Conservation (phyloP, 1,140 invertebrate genomes). For the Psix sp. region DNA sequence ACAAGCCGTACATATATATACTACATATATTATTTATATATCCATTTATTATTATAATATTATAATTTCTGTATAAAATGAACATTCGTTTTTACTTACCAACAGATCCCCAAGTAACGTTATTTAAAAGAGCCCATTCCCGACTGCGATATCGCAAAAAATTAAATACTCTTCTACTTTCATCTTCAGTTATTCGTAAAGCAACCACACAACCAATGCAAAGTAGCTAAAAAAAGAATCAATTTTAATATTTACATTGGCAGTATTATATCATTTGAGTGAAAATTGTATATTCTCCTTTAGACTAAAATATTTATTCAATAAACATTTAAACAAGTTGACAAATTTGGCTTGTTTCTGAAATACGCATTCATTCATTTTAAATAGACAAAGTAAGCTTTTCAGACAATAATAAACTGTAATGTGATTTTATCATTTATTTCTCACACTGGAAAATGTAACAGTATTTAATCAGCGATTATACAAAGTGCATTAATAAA, state of each 20-base stretch:
- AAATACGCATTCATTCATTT: background rate
- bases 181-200: slow-evolving; percentile 84
- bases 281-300: too few relatives aligned
- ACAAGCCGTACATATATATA: background rate
- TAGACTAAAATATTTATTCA: too few relatives aligned
- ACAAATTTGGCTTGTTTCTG: too few relatives aligned
- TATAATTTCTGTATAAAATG: too few relatives aligned
- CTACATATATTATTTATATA: background rate
- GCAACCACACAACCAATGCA: slow-evolving; percentile 82
- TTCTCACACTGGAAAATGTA: background rate
- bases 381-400: too few relatives aligned
- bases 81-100: slow-evolving; percentile 79
- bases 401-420: too few relatives aligned
- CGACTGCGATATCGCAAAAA: slow-evolving; percentile 83
- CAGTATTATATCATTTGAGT: too few relatives aligned
- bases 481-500: too few relatives aligned
- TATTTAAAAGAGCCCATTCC: slow-evolving; percentile 85
- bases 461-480: background rate
- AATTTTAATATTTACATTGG: slow-evolving; percentile 16
- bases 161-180: slow-evolving; percentile 81
- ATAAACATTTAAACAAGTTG: too few relatives aligned
- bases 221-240: slow-evolving; percentile 77
- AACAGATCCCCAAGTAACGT: slow-evolving; percentile 84
- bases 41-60: too few relatives aligned
- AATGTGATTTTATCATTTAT: background rate